A percentile compares a stretch with the other conserved stretches of the same genome.
Conservation (phyloP, 2,888 invertebrate genomes). For the Linyphia triangularis region DNA sequence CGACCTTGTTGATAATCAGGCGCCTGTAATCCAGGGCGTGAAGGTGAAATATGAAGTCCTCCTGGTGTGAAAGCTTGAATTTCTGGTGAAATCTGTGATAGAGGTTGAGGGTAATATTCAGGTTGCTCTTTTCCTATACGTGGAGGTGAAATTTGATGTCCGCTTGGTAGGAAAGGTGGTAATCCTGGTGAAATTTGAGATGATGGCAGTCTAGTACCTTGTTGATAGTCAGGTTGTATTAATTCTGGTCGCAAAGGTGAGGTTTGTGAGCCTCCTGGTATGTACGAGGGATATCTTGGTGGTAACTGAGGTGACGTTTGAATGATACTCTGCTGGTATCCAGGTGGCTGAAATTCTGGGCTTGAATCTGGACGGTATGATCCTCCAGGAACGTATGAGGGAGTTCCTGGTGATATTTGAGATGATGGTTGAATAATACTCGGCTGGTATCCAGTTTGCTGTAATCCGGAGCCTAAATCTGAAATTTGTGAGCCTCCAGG, state of each 20-base stretch:
- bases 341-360: not conserved
- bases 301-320: conserved; percentile 2
- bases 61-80: not conserved
- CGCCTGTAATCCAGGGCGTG: not conserved
- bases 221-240: not conserved
- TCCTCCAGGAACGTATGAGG: no score
- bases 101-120: not conserved
- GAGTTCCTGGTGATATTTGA: not conserved
- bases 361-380: not conserved
- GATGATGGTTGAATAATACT: not conserved
- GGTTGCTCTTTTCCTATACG: not conserved
- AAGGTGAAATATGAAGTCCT: not conserved
- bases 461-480: not conserved
- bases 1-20: not conserved
- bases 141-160: not conserved
- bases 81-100: not conserved
- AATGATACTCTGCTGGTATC: not conserved
- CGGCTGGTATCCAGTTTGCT: not conserved
- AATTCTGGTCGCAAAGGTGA: not conserved
- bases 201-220: no score
- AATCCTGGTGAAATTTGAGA: no score
- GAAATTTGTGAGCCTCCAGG: not conserved
- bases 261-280: not conserved
- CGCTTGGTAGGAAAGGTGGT: no score
- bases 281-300: not conserved